These are phyloP conservation scores for Antheraea mylitta DNA, from an alignment of 1,140 invertebrate genomes.

Conservation along the genomic window DNA sequence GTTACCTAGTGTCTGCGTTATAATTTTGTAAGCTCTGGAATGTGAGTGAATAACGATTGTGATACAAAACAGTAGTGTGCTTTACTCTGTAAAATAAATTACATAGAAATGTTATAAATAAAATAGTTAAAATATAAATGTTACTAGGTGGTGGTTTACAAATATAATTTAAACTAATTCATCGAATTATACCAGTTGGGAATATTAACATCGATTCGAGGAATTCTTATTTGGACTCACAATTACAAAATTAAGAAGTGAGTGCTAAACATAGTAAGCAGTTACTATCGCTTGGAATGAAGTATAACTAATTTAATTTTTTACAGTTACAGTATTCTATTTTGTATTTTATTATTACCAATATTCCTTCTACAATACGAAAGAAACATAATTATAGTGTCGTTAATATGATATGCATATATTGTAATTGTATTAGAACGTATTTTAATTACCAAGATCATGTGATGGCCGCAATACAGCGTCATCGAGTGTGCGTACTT, in stretches of 20 bases:
- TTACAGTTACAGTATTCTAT: not conserved
- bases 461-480: slow-evolving; percentile 3
- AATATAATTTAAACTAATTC: no score
- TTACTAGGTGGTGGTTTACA: not conserved
- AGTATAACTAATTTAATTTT: not conserved
- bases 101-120: no score
- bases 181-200: not conserved
- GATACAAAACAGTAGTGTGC: not conserved
- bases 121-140: not conserved
- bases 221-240: no score
- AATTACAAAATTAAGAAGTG: not conserved
- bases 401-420: not conserved
- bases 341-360: no score
- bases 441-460: not conserved
- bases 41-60: not conserved
- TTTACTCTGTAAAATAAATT: no score
- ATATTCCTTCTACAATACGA: not conserved
- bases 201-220: not conserved
- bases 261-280: not conserved
- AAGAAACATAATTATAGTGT: not conserved
- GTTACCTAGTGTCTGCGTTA: slow-evolving; percentile 13
- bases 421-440: not conserved
- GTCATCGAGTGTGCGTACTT: slow-evolving; percentile 1
- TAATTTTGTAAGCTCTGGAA: not conserved
- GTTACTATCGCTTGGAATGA: not conserved